A percentile compares a stretch with the other conserved stretches of the same genome.
These are phyloP conservation scores for Hybognathus amarus DNA, from an alignment of 2,797 vertebrate genomes.

Conservation along the genomic window DNA sequence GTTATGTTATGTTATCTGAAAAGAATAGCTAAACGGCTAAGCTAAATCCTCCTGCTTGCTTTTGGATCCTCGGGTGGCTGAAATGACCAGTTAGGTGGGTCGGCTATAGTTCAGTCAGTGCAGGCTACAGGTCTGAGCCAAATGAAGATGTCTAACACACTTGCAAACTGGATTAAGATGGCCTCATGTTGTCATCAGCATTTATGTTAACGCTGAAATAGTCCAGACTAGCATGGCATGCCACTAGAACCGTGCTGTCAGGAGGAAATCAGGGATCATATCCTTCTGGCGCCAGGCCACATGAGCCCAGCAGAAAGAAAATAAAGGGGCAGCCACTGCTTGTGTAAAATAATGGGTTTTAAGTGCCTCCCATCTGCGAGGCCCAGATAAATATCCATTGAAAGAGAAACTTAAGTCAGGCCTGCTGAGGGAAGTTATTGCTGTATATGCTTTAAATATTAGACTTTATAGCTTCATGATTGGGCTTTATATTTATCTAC, in stretches of 20 bases:
- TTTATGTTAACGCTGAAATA: constrained; percentile 22
- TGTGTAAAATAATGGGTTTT: constrained; percentile 54
- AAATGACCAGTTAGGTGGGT: neutral
- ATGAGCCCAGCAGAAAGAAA: constrained; percentile 26
- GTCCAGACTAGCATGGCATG: neutral
- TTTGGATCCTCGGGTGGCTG: neutral
- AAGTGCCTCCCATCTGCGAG: constrained; percentile 61
- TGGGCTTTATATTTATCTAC: constrained; percentile 29
- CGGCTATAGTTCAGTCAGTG: constrained; percentile 11
- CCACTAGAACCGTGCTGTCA: constrained; percentile 17
- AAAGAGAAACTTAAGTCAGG: constrained; percentile 34
- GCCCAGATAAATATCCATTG: constrained; percentile 46
- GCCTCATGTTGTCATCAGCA: constrained; percentile 36
- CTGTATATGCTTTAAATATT: constrained; percentile 32
- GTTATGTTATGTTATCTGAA: too few species aligned
- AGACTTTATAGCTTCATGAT: constrained; percentile 35
- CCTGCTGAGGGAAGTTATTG: constrained; percentile 37
- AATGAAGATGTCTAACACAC: constrained; percentile 20
- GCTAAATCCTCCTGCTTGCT: neutral
- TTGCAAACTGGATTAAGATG: constrained; percentile 35
- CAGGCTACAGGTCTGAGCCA: constrained; percentile 1
- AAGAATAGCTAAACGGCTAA: too few species aligned
- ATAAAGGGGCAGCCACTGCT: constrained; percentile 28
- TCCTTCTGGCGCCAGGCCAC: constrained; percentile 22
- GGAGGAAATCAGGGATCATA: constrained; percentile 41